Evolutionary conservation across 2,797 vertebrate species (phyloP), one percentile per base, ranked within the genome.

Genomic region (Carduelis carduelis): DNA sequence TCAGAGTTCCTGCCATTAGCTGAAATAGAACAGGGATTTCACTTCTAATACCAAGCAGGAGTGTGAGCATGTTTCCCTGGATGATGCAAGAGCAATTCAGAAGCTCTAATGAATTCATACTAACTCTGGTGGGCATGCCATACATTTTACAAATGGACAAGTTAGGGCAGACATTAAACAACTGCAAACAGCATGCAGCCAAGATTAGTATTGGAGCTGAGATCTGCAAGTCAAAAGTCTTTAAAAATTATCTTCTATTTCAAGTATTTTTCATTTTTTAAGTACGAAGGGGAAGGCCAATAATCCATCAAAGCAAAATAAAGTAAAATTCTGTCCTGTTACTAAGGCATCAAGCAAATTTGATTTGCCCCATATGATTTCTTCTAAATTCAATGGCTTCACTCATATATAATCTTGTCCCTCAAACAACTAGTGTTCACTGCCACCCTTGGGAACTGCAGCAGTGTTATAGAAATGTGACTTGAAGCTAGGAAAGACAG

Each of bases 91-190:
- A 55, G 76, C 84, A 96, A 80, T 87, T 80, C 79, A 92, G 53
- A 83, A 88, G 57, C 14, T 0, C 63, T 95, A 92, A 94, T 94
- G 55, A 96, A 78, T 74, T 78, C 85, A 81, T 19, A 63, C 28
- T 32, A 60, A 46, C 82, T 94, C 68, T 85, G 71, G 24, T 83
- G 76, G 50, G 43, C 57, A 69, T 34, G n/a, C 57, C 44, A 82
- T 76, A 78, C 50, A 71, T 94, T 94, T 68, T 72, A 78, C 37
- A 93, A 93, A 95, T 68, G 71, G 68, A 66, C 89, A 93, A 70
- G 65, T 76, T 85, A 81, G 78, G 70, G 68, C 46, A 94, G 63
- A 82, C 46, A 63, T 92, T 92, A 94, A 93, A 91, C 66, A 87
- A 93, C 66, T 85, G 76, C 59, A 81, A 94, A 87, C 26, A 85